Conservation (phyloP, 2,113 vertebrate species). For the Crypturellus undulatus region DNA sequence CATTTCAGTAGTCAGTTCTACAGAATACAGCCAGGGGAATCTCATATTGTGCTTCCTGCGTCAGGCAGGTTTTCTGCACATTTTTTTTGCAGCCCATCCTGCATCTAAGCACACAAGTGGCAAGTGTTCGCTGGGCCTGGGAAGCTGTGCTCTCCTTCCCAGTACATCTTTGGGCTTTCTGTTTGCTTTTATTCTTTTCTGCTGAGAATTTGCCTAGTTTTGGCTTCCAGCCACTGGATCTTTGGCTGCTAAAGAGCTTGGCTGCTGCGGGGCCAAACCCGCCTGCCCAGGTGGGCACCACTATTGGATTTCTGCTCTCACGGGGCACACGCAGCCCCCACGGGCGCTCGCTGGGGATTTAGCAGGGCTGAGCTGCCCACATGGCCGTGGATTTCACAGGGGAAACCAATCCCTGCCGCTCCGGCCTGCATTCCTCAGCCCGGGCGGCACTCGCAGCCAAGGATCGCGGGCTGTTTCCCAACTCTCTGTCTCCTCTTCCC, state of each 20-base stretch:
- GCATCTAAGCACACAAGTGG: too few relatives aligned
- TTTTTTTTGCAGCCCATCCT: not conserved
- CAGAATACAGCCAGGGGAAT: not conserved
- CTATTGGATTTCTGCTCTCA: not conserved
- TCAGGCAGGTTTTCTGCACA: not conserved
- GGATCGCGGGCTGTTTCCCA: slow-evolving; percentile 29
- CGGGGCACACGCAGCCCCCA: accelerated
- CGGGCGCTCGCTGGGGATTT: accelerated
- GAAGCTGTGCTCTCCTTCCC: not conserved
- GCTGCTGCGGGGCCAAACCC: not conserved
- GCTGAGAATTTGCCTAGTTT: not conserved
- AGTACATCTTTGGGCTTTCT: accelerated
- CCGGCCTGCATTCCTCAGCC: slow-evolving; percentile 33
- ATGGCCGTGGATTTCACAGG: not conserved
- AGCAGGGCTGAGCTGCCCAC: not conserved
- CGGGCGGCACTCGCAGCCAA: not conserved
- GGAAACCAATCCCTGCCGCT: slow-evolving; percentile 51
- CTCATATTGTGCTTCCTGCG: not conserved
- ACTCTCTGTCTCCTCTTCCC: slow-evolving; percentile 22
- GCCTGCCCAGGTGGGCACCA: accelerated
- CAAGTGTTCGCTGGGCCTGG: not conserved
- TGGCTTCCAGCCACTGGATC: not conserved
- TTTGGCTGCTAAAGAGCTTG: not conserved
- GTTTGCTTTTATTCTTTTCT: not conserved
- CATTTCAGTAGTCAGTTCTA: not conserved